Base-by-base conservation (phyloP, 2,113 vertebrate genomes). In the Leptodactylus fuscus region DNA sequence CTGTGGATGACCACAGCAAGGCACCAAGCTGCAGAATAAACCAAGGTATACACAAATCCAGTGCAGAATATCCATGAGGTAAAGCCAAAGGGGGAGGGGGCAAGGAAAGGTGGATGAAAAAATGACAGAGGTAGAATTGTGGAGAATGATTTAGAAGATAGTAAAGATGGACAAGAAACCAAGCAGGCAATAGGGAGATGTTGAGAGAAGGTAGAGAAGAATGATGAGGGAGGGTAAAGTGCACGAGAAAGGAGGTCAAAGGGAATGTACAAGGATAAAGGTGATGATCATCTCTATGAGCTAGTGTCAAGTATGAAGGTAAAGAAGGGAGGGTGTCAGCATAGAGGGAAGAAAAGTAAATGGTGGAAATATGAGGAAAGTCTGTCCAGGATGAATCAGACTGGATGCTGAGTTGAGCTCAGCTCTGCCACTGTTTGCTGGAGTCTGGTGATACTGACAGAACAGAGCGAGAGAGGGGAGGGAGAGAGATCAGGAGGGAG, bases 1-100 rank as follows among this genome's bases (percentile, higher is more conserved):
- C 89, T 95, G 91, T 67, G 95, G 94, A 87, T 95, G 95, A 5
- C 82, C 85, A 58, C 70, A 79, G 8, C 87, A 81, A 85, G 86
- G 81, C 81, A 74, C 16, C 76, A 85, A 29, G 48, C 62, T 41
- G 82, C 60, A 51, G 60, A 82, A 65, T 10, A 87, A 58, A 48
- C 73, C 69, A 69, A 74, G 48, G 81, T 62, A 82, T 36, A 83
- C 22, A 22, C 71, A 87, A 32, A 81, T 58, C 81, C 82, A 87
- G 53, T 73, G 78, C 46, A 84, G 48, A 58, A 86, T 44, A 87
- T 87, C 82, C 85, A 85, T 84, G 46, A 34, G 10, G 65, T 79
- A 41, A 69, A 27, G 22, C 24, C 36, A 65, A 36, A 41, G 12
- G 8, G 71, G 34, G 55, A 20, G 71, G 51, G 44, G 78, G 8